phyloP scores from a whole-genome alignment of 2,113 vertebrate species.

The Pomatostomus ruficeps region DNA sequence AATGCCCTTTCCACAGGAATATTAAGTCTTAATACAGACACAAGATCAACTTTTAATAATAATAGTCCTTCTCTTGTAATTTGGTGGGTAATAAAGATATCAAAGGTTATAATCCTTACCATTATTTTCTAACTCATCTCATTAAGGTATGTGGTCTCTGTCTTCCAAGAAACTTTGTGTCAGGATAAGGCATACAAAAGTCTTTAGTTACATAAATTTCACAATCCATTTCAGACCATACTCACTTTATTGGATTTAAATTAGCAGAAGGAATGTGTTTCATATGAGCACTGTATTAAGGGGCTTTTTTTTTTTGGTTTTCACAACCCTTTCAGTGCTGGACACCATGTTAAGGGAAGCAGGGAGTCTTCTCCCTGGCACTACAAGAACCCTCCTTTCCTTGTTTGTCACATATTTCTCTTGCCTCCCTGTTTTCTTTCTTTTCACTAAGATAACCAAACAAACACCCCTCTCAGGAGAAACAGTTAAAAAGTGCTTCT shows the following conservation, averaged over 20 bases:
- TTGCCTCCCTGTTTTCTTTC: not conserved
- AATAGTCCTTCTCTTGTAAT: slow-evolving; percentile 2
- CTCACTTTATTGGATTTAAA: slow-evolving; percentile 52
- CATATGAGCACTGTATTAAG: not conserved
- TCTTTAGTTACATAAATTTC: slow-evolving; percentile 34
- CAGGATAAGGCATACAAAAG: not conserved
- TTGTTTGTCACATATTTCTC: not conserved
- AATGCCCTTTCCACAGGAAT: slow-evolving; percentile 33
- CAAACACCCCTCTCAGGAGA: not conserved
- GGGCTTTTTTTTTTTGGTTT: not conserved
- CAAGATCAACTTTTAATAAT: slow-evolving; percentile 35
- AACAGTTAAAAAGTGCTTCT: not conserved
- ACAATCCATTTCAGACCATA: slow-evolving; percentile 17
- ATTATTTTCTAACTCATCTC: slow-evolving; percentile 47
- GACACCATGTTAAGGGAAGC: not conserved
- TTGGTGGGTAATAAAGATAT: slow-evolving; percentile 33
- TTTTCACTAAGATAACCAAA: not conserved
- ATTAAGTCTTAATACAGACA: slow-evolving; percentile 27
- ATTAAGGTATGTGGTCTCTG: slow-evolving; percentile 24
- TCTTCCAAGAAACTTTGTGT: slow-evolving; percentile 37
- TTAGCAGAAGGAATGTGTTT: slow-evolving; percentile 47
- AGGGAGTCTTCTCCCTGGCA: not conserved
- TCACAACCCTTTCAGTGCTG: not conserved
- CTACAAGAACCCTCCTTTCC: not conserved
- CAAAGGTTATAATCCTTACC: slow-evolving; percentile 28